These are phyloP conservation scores for Hyposoter didymator DNA, from an alignment of 2,888 invertebrate genomes.

Conservation along the genomic window DNA sequence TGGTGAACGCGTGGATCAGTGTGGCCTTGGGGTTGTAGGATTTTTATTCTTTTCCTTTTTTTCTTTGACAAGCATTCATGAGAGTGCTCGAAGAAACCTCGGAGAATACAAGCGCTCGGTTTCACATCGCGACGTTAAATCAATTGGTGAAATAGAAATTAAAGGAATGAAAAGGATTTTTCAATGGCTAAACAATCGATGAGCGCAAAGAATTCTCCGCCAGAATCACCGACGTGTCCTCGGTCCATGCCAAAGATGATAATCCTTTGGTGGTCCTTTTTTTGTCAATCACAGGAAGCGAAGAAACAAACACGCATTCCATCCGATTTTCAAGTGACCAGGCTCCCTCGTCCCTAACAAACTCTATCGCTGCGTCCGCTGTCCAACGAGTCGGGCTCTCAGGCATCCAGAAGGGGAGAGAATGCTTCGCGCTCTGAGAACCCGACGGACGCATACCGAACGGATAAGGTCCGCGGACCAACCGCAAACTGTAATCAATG, in stretches of 20 bases:
- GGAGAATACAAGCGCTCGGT: slow-evolving; percentile 39
- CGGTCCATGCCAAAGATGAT: slow-evolving; percentile 50
- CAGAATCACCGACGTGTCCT: not conserved
- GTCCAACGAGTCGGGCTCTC: slow-evolving; percentile 76
- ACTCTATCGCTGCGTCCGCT: slow-evolving; percentile 72
- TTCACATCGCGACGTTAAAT: slow-evolving; percentile 38
- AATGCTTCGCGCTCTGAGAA: slow-evolving; percentile 78
- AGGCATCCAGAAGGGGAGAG: slow-evolving; percentile 77
- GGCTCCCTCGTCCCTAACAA: slow-evolving; percentile 68
- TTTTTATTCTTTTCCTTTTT: slow-evolving; percentile 45
- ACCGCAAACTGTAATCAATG: slow-evolving; percentile 78
- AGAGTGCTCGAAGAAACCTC: slow-evolving; percentile 38
- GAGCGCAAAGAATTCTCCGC: slow-evolving; percentile 22
- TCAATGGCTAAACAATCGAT: slow-evolving; percentile 51
- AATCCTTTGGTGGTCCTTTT: slow-evolving; percentile 77
- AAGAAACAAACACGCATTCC: slow-evolving; percentile 80
- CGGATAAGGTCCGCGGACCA: slow-evolving; percentile 72
- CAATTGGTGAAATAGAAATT: slow-evolving; percentile 56
- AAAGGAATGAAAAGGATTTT: slow-evolving; percentile 44
- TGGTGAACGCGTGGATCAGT: slow-evolving; percentile 57
- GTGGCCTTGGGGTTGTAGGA: slow-evolving; percentile 56
- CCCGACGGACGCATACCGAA: slow-evolving; percentile 80
- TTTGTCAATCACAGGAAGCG: slow-evolving; percentile 71
- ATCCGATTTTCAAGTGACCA: slow-evolving; percentile 79
- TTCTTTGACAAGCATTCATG: slow-evolving; percentile 57